These are phyloP conservation scores for Lepidocyrtinus sp. DNA, from an alignment of 2,888 invertebrate species.

Conservation along the genomic window DNA sequence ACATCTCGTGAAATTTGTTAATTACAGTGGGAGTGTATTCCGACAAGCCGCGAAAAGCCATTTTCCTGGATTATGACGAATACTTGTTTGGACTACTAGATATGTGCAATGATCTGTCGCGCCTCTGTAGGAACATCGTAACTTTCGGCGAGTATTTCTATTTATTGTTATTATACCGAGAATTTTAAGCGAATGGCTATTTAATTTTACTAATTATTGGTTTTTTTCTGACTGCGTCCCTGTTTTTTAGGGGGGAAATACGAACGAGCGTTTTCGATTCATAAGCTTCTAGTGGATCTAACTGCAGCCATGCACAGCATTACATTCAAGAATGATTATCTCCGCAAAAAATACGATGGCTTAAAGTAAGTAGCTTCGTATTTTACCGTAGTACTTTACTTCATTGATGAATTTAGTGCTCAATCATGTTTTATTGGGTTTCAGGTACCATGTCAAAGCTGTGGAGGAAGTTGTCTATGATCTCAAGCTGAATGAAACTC, in stretches of 20 bases:
- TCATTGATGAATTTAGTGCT: background rate
- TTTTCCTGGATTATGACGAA: constrained; percentile 35
- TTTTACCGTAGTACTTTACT: background rate
- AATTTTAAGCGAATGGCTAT: background rate
- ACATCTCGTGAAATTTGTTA: background rate
- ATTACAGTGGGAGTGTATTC: background rate
- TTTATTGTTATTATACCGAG: background rate
- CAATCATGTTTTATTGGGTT: background rate
- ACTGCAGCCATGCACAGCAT: constrained; percentile 91
- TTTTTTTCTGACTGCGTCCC: background rate
- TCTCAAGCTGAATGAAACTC: too few relatives aligned
- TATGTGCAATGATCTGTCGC: constrained; percentile 16
- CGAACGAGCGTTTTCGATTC: constrained; percentile 84
- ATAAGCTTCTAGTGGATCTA: constrained; percentile 87
- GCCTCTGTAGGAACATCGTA: constrained; percentile 25
- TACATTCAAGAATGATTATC: constrained; percentile 90
- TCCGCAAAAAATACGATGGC: constrained; percentile 89
- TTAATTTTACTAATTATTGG: background rate
- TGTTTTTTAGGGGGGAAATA: constrained; percentile 82
- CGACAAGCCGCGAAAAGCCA: background rate
- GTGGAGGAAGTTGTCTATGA: constrained; percentile 95
- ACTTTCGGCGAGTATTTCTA: constrained; percentile 15
- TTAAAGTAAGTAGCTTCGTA: constrained; percentile 80
- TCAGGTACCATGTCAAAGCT: constrained; percentile 82
- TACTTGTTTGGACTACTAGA: constrained; percentile 35